phyloP scores from a whole-genome alignment of 1,140 invertebrate species.

The Ooceraea biroi region DNA sequence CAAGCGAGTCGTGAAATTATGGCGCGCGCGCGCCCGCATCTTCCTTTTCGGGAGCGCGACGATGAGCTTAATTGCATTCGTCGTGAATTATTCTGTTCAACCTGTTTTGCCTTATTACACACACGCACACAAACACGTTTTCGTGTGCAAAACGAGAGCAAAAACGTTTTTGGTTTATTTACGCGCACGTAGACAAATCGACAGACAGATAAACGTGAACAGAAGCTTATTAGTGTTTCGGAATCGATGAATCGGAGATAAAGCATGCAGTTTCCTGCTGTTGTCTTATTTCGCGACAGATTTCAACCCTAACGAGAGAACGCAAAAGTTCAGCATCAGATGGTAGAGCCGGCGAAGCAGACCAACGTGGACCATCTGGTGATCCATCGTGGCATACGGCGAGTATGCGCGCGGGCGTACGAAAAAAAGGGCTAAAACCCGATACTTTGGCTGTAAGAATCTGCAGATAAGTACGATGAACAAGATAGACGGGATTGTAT shows the following conservation, averaged over 20 bases:
- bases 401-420: slow-evolving; percentile 70
- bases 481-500: slow-evolving; percentile 30
- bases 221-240: background rate
- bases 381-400: slow-evolving; percentile 81
- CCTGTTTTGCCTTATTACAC: background rate
- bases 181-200: background rate
- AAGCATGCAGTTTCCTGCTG: background rate
- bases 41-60: background rate
- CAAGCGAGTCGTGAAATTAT: background rate
- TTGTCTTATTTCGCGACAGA: slow-evolving; percentile 60
- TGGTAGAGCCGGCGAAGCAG: slow-evolving; percentile 75
- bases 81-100: slow-evolving; percentile 9
- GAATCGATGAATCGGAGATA: background rate
- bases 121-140: too few relatives aligned
- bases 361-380: slow-evolving; percentile 82
- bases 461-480: slow-evolving; percentile 59
- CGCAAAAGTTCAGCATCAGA: slow-evolving; percentile 79
- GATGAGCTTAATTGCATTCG: background rate
- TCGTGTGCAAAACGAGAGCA: too few relatives aligned
- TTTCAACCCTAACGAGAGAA: slow-evolving; percentile 68
- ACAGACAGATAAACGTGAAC: background rate
- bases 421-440: slow-evolving; percentile 70
- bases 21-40: background rate
- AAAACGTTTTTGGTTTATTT: background rate
- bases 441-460: slow-evolving; percentile 73